These are phyloP conservation scores for Betta splendens DNA, from an alignment of 2,797 vertebrate genomes.

Conservation along the genomic window DNA sequence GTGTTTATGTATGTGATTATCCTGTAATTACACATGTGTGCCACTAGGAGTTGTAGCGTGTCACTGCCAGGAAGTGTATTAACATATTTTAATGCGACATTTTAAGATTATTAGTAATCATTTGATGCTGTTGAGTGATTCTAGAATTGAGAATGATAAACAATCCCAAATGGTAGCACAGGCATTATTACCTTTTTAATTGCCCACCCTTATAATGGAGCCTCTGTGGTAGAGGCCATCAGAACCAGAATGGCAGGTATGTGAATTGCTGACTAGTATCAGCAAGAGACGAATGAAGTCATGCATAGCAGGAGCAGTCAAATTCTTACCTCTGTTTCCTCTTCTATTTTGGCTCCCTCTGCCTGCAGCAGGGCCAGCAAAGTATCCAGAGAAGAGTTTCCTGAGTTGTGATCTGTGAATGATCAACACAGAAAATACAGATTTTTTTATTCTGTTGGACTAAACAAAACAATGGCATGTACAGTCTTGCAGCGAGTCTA, in stretches of 20 bases:
- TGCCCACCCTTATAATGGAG: conserved; percentile 16
- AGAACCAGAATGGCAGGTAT: conserved; percentile 17
- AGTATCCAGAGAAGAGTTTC: conserved; percentile 89
- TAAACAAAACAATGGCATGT: background rate
- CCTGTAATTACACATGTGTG: background rate
- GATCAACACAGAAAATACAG: conserved; percentile 19
- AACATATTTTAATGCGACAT: no score
- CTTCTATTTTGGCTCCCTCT: conserved; percentile 97
- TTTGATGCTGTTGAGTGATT: background rate
- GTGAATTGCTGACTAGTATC: conserved; percentile 12
- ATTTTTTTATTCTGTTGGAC: conserved; percentile 12
- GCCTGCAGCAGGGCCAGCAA: conserved; percentile 93
- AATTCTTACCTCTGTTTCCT: conserved; percentile 93
- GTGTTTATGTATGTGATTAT: no score
- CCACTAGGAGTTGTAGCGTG: background rate
- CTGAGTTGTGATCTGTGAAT: conserved; percentile 88
- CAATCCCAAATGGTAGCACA: background rate
- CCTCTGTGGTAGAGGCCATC: conserved; percentile 1
- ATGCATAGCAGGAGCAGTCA: conserved; percentile 1
- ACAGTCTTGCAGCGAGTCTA: background rate
- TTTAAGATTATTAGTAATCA: no score
- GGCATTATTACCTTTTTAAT: background rate
- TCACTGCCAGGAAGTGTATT: background rate
- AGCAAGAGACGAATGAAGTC: conserved; percentile 20
- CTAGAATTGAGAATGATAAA: background rate